Base-by-base conservation (phyloP, 2,797 vertebrate genomes). In the Premnoplex brunnescens region DNA sequence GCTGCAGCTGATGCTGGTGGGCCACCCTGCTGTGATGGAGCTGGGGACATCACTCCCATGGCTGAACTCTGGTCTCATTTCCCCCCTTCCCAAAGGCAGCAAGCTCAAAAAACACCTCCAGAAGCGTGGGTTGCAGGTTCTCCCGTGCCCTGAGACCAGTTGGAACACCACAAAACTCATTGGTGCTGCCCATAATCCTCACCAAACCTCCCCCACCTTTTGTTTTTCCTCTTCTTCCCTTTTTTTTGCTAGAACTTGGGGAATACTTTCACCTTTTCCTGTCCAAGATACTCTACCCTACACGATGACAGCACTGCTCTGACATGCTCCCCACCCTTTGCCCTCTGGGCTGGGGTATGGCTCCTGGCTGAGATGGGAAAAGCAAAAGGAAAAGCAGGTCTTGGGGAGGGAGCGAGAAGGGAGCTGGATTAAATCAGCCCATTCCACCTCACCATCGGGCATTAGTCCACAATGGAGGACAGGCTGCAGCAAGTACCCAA, bases 191-290 rank as follows among this genome's bases (percentile, higher is more conserved):
- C 21, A 2, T 30, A 48, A 8, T 10, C 41, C 37, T 27, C n/a
- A 6, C 2, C 21, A 32, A 7, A 6, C 5, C 12, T 5, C 0
- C 1, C 6, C 0, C 1, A 7, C 4, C 9, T 28, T n/a, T 54
- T 2, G 8, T 28, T 14, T 51, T 56, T 32, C 7, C 14, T 8
- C 14, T 56, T 58, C 4, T 36, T 20, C 2, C 3, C 6, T 1
- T 37, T 52, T 51, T 41, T 60, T 81, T 26, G 14, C n/a, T 36
- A 24, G 14, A 72, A 26, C 10, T 11, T 59, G 44, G 36, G 68
- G 19, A 86, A 28, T n/a, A 34, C 12, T 59, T 72, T 51, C 3
- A 4, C 24, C 28, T 72, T 19, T 7, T 79, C 21, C 27, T 68
- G 16, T 41, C 39, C 36, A 59, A 59, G 54, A 21, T 46, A 7